phyloP scores from a whole-genome alignment of 2,113 vertebrate species.

The Holacanthus passer region DNA sequence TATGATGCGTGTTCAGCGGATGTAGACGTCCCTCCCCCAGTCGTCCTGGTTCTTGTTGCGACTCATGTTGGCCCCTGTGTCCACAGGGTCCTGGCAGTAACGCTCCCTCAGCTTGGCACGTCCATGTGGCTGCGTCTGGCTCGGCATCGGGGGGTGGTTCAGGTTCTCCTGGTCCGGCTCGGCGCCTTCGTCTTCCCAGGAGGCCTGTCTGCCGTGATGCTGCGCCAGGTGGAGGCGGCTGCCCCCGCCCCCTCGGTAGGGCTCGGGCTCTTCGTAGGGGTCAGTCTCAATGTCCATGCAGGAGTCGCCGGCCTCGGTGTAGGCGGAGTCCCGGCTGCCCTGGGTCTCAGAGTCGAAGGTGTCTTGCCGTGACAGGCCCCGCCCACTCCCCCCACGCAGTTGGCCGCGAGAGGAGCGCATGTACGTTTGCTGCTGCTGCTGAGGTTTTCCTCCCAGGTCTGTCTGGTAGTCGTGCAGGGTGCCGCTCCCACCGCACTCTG shows the following conservation, averaged over 20 bases:
- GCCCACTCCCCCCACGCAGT: constrained; percentile 77
- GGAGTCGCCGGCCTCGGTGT: constrained; percentile 92
- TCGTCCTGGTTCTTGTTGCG: constrained; percentile 89
- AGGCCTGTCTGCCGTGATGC: constrained; percentile 86
- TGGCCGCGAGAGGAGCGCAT: constrained; percentile 80
- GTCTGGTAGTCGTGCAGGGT: constrained; percentile 87
- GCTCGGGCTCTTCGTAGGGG: constrained; percentile 92
- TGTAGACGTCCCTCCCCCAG: constrained; percentile 93
- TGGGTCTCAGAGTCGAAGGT: constrained; percentile 94
- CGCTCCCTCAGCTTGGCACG: constrained; percentile 90
- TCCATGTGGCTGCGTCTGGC: constrained; percentile 81
- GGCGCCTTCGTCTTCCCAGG: constrained; percentile 90
- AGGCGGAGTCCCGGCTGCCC: constrained; percentile 94
- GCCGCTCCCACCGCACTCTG: constrained; percentile 84
- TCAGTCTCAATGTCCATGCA: constrained; percentile 96
- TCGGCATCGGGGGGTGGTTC: constrained; percentile 83
- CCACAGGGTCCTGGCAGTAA: constrained; percentile 87
- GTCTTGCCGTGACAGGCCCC: constrained; percentile 92
- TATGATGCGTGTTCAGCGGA: constrained; percentile 84
- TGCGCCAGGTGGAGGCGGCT: constrained; percentile 81
- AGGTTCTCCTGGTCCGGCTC: constrained; percentile 91
- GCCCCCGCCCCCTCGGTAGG: constrained; percentile 74
- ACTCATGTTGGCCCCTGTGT: constrained; percentile 83
- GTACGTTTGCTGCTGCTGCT: constrained; percentile 82
- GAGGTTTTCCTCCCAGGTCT: constrained; percentile 83